Evolutionary conservation across 2,888 invertebrate species (phyloP).

Genomic region (Rapana venosa): DNA sequence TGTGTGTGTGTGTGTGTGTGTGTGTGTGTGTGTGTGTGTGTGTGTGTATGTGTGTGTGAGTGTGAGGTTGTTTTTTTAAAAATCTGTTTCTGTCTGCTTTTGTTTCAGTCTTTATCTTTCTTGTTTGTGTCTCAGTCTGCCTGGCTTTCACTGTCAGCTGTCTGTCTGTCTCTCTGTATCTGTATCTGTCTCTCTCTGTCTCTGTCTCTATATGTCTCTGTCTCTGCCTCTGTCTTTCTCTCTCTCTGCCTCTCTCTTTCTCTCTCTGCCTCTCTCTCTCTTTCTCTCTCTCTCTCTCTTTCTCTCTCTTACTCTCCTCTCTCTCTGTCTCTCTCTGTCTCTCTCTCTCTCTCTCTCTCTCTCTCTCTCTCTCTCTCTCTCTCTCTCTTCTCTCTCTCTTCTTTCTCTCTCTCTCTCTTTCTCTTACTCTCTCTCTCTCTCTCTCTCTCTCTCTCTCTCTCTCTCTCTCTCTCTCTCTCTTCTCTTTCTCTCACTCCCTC

Average conservation of each 20-base stretch:
- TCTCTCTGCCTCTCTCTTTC: too few species aligned
- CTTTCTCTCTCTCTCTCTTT: background rate
- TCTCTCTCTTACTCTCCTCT: background rate
- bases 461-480: background rate
- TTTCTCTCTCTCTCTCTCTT: background rate
- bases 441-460: background rate
- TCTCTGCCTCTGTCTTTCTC: too few species aligned
- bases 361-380: slow-evolving; percentile 33
- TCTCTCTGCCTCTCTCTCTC: background rate
- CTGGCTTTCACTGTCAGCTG: too few species aligned
- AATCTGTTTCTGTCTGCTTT: too few species aligned
- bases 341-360: background rate
- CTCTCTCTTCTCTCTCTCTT: background rate
- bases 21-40: too few species aligned
- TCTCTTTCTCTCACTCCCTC: too few species aligned
- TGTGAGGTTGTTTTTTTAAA: too few species aligned
- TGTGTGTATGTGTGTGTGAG: too few species aligned
- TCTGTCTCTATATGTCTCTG: background rate
- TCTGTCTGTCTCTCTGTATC: background rate
- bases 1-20: too few species aligned
- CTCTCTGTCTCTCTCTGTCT: background rate
- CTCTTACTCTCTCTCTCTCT: background rate
- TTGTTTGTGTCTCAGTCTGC: too few species aligned
- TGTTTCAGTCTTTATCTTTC: too few species aligned
- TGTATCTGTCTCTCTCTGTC: background rate